Evolutionary conservation across 2,888 invertebrate species (phyloP), one percentile per base, ranked within the genome.

Genomic region (Volucella inflata): DNA sequence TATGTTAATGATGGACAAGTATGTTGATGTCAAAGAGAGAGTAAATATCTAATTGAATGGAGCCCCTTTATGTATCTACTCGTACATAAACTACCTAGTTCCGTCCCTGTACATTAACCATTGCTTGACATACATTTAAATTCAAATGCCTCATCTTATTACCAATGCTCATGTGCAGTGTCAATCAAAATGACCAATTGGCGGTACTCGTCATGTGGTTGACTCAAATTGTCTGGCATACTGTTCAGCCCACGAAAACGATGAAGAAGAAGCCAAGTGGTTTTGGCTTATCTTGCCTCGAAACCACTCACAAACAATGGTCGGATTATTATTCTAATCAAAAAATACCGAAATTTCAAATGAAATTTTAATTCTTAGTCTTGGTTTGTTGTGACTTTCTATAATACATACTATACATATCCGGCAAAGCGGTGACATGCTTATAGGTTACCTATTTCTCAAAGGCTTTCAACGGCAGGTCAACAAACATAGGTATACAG

Each of bases 401-500:
- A 75, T 30, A 14, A 14, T 44, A 38, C 21, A 38, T 30, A 53
- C 17, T 8, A 12, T 48, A 21, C 2, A 6, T 30, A 30, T 30
- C 30, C 30, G 30, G 30, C 30, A 6, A 6, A 30, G 30, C 30
- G 46, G 55, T 62, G 40, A 70, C 46, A 42, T 46, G 75, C 65
- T 51, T 71, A 48, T 59, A 60, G 81, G 76, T 82, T 50, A 80
- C 84, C 84, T 65, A 84, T 76, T 84, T 84, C 80, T 59, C 75
- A 80, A 55, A 62, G 75, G 55, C 74, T 42, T 48, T 12, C 50
- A 30, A 1, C 30, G 30, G 6, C 30, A 30, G 30, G 30, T 30
- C 30, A 30, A 6, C 30, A 6, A 30, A 30, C 30, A 30, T 10
- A 48, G 16, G 14, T 57, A 14, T 40, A 65, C 11, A 42, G 40